phyloP scores from a whole-genome alignment of 2,797 vertebrate genomes.

The Phaenicophaeus curvirostris region DNA sequence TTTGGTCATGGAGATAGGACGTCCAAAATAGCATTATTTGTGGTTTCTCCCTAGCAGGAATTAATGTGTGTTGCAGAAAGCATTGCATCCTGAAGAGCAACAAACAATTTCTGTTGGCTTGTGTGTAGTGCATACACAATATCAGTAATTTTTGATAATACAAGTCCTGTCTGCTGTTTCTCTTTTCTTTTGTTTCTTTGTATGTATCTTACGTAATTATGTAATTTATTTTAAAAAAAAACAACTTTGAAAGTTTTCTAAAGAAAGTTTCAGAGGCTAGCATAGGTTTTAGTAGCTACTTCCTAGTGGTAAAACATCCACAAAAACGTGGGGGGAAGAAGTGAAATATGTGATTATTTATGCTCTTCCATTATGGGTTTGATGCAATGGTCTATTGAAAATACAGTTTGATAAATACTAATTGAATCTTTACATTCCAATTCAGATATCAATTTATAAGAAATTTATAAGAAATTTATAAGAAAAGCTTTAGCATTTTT shows the following conservation, averaged over 20 bases:
- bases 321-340: not conserved
- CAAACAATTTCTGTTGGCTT: not conserved
- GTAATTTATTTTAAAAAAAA: not conserved
- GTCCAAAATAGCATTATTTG: not conserved
- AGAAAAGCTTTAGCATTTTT: not conserved
- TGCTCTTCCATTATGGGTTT: not conserved
- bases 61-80: not conserved
- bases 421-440: not conserved
- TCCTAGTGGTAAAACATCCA: not conserved
- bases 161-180: not conserved
- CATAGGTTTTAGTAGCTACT: not conserved
- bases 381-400: not conserved
- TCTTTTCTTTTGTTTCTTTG: not conserved
- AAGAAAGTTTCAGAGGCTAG: not conserved
- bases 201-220: not conserved
- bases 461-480: not conserved
- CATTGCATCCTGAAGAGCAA: not conserved
- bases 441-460: slow-evolving; percentile 2
- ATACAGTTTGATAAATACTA: not conserved
- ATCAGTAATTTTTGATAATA: not conserved
- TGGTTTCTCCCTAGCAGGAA: not conserved
- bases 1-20: not conserved
- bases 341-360: not conserved
- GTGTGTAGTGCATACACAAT: not conserved
- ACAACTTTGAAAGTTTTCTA: not conserved